Conservation (phyloP, 2,888 invertebrate genomes). For the Liposcelis brunnea region DNA sequence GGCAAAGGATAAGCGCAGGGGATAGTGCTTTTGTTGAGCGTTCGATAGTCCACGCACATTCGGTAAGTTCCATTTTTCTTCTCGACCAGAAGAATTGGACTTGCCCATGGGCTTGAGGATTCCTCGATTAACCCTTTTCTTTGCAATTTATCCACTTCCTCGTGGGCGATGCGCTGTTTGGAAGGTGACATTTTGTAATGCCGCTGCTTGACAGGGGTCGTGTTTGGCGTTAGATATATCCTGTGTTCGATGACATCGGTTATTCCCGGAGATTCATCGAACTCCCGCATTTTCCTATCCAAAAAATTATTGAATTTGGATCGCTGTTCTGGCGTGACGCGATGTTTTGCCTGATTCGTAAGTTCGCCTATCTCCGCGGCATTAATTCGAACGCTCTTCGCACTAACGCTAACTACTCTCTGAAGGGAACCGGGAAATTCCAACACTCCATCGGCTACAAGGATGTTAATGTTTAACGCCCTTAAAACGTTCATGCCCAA, state of each 20-base stretch:
- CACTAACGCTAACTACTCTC: no score
- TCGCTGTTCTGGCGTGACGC: not conserved
- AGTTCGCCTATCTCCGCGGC: not conserved
- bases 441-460: no score
- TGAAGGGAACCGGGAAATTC: no score
- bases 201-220: not conserved
- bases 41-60: slow-evolving; percentile 18
- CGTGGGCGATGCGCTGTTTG: not conserved
- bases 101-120: slow-evolving; percentile 20
- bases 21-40: slow-evolving; percentile 17
- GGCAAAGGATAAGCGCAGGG: slow-evolving; percentile 18
- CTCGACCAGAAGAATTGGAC: slow-evolving; percentile 20
- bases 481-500: no score
- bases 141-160: slow-evolving; percentile 1
- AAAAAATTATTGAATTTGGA: not conserved
- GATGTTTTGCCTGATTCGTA: not conserved
- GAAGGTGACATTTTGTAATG: not conserved
- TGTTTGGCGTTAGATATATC: not conserved
- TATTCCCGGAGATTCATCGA: not conserved
- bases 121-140: slow-evolving; percentile 14
- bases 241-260: not conserved
- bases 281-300: not conserved
- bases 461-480: no score
- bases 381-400: no score
- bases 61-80: slow-evolving; percentile 19